Percentiles rank a stretch among this genome's conserved stretches.
These are phyloP conservation scores for Junonia oenone DNA, from an alignment of 2,888 invertebrate species.

Conservation along the genomic window DNA sequence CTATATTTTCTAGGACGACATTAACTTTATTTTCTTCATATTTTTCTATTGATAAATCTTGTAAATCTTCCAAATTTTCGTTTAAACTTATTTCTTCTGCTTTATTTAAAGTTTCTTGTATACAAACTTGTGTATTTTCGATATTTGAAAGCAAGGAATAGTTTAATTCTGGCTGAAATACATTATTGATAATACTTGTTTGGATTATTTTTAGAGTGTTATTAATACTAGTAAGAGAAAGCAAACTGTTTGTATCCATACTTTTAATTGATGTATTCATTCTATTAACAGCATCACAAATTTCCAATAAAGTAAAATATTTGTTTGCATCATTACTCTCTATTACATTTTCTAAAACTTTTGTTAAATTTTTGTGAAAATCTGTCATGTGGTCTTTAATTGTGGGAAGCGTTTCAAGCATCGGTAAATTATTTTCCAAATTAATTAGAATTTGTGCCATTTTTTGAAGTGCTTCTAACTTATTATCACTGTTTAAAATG, in stretches of 20 bases:
- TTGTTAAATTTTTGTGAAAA: constrained; percentile 75
- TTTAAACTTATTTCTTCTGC: constrained; percentile 51
- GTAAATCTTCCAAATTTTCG: constrained; percentile 50
- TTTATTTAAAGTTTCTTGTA: constrained; percentile 55
- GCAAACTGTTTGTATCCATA: constrained; percentile 45
- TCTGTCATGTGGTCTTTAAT: constrained; percentile 50
- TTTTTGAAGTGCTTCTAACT: constrained; percentile 61
- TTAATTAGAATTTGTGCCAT: constrained; percentile 69
- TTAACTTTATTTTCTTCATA: constrained; percentile 42
- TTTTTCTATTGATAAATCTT: constrained; percentile 38
- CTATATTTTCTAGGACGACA: constrained; percentile 52
- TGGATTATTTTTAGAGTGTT: constrained; percentile 59
- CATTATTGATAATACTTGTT: constrained; percentile 46
- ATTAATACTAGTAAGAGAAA: constrained; percentile 53
- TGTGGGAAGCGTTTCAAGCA: constrained; percentile 46
- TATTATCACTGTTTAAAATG: constrained; percentile 64
- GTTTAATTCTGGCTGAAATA: constrained; percentile 57
- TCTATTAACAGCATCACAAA: constrained; percentile 60
- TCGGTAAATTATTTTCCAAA: constrained; percentile 60
- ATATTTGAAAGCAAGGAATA: constrained; percentile 50
- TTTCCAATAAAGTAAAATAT: constrained; percentile 58
- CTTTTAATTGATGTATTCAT: constrained; percentile 53
- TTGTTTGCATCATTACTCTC: constrained; percentile 67
- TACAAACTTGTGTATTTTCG: constrained; percentile 44
- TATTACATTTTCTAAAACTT: constrained; percentile 77